Evolutionary conservation across 1,140 invertebrate species (phyloP).

Genomic region (Phthorimaea operculella): DNA sequence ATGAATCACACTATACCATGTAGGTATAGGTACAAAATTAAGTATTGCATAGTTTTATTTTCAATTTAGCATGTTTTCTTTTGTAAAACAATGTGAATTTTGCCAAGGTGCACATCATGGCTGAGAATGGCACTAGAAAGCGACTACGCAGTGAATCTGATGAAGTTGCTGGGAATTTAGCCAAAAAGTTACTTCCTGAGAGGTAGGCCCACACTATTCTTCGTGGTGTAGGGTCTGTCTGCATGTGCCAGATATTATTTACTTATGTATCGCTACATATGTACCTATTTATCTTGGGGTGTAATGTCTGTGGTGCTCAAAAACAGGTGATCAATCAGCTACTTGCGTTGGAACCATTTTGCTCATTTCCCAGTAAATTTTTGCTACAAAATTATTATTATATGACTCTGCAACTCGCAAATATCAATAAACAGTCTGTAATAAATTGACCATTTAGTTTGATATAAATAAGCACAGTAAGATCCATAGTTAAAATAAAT

Average conservation of each 20-base stretch:
- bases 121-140: slow-evolving; percentile 35
- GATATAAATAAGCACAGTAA: too few relatives aligned
- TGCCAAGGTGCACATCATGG: slow-evolving; percentile 34
- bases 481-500: too few relatives aligned
- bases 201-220: slow-evolving; percentile 15
- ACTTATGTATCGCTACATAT: background rate
- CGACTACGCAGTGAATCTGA: slow-evolving; percentile 43
- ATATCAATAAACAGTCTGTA: too few relatives aligned
- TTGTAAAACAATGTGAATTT: background rate
- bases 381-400: too few relatives aligned
- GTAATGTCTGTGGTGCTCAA: too few relatives aligned
- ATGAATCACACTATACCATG: background rate
- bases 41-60: too few relatives aligned
- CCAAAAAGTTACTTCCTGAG: slow-evolving; percentile 38
- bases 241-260: slow-evolving; percentile 8
- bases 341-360: too few relatives aligned
- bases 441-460: too few relatives aligned
- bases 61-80: background rate
- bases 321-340: too few relatives aligned
- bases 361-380: too few relatives aligned
- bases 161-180: slow-evolving; percentile 34
- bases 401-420: too few relatives aligned
- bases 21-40: background rate
- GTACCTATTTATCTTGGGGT: too few relatives aligned
- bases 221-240: slow-evolving; percentile 11